Evolutionary conservation across 2,797 vertebrate species (phyloP).

Genomic region (Spheniscus humboldti): DNA sequence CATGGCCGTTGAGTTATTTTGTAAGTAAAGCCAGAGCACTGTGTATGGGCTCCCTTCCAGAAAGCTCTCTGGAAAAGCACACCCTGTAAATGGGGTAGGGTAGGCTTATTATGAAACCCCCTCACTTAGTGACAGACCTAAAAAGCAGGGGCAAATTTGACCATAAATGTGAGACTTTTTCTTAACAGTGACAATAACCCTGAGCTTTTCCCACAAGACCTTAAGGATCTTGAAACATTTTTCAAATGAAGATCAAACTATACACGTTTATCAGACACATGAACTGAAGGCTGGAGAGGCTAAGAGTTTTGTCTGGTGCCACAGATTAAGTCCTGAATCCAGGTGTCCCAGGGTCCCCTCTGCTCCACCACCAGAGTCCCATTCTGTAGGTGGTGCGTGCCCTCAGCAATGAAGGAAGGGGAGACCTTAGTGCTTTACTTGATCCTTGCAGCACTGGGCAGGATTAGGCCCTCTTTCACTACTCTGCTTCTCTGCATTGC

Average conservation of each 20-base stretch:
- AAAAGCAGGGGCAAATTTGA: background rate
- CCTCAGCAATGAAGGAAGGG: background rate
- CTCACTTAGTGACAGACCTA: background rate
- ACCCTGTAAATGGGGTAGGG: background rate
- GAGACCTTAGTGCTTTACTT: background rate
- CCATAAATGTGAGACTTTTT: background rate
- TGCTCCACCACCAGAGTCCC: background rate
- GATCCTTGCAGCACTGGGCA: background rate
- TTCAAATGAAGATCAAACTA: background rate
- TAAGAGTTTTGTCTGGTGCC: background rate
- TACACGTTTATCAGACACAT: background rate
- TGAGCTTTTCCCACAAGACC: background rate
- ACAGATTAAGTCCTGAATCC: background rate
- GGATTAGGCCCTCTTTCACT: background rate
- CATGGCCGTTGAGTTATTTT: background rate
- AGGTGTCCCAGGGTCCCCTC: background rate
- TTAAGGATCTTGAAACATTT: background rate
- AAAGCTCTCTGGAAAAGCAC: background rate
- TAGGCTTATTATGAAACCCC: background rate
- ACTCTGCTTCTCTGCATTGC: background rate
- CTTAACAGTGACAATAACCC: background rate
- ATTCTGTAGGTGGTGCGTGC: background rate
- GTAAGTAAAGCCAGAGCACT: background rate
- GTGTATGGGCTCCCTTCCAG: background rate
- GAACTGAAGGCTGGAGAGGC: background rate